Evolutionary conservation across 2,797 vertebrate species (phyloP).

Genomic region (Sebastes kiyomatsui): DNA sequence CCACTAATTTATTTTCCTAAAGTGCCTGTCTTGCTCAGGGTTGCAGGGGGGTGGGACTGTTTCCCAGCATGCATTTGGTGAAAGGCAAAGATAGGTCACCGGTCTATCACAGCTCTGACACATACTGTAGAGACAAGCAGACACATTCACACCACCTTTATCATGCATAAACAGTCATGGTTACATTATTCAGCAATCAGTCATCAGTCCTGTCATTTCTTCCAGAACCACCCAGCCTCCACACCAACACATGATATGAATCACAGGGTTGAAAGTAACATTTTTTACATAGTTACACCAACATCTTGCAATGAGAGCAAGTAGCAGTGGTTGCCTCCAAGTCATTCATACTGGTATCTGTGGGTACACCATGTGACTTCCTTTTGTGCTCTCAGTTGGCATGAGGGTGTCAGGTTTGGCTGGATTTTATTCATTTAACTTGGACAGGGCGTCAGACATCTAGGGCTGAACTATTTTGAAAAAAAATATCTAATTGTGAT

Average conservation of each 20-base stretch:
- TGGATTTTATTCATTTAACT: conserved; percentile 18
- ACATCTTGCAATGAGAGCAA: too few species aligned
- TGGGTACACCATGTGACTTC: conserved; percentile 17
- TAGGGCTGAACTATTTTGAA: not conserved
- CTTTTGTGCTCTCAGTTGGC: not conserved
- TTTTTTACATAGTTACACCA: not conserved
- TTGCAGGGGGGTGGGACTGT: not conserved
- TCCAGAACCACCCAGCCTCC: not conserved
- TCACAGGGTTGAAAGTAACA: not conserved
- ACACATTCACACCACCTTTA: not conserved
- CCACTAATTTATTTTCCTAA: not conserved
- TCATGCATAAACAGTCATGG: not conserved
- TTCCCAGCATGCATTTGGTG: conserved; percentile 8
- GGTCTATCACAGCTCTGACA: not conserved
- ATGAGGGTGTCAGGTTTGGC: conserved; percentile 30
- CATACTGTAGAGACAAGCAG: not conserved
- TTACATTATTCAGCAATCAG: not conserved
- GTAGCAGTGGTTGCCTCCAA: not conserved
- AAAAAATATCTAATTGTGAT: not conserved
- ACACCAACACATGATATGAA: not conserved
- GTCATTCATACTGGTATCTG: conserved; percentile 16
- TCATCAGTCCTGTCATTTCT: not conserved
- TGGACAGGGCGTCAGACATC: not conserved
- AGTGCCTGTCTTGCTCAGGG: not conserved
- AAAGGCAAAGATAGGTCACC: not conserved